Evolutionary conservation across 2,113 vertebrate genomes (phyloP).

Genomic region (Cyanoderma ruficeps): DNA sequence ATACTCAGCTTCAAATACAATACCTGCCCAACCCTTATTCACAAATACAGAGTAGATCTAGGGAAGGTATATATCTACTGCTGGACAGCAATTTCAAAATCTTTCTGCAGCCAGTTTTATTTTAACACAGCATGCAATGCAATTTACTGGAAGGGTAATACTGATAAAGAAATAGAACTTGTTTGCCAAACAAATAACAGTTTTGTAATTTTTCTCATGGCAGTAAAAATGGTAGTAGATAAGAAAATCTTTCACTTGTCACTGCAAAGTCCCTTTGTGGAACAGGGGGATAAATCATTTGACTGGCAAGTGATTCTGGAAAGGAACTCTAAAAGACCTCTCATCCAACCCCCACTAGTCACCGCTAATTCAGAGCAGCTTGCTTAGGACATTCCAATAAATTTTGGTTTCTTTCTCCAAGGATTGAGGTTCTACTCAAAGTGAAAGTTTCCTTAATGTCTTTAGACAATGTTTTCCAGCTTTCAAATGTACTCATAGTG

Average conservation of each 20-base stretch:
- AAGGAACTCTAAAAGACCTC: not conserved
- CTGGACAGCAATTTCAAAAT: not conserved
- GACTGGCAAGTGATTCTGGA: not conserved
- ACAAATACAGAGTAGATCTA: not conserved
- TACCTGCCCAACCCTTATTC: not conserved
- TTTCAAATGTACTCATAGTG: not conserved
- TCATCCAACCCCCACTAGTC: fast-evolving
- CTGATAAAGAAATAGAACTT: not conserved
- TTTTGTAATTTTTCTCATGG: not conserved
- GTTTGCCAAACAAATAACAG: not conserved
- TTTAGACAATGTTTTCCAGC: not conserved
- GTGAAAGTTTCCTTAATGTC: not conserved
- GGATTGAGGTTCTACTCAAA: not conserved
- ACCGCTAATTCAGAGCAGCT: not conserved
- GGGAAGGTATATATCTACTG: not conserved
- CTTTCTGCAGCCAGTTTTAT: not conserved
- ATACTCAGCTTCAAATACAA: not conserved
- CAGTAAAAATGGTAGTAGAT: not conserved
- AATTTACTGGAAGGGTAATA: not conserved
- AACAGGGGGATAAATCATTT: not conserved
- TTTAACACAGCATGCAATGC: not conserved
- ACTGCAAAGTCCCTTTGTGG: not conserved
- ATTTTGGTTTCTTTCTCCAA: not conserved
- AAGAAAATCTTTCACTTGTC: not conserved
- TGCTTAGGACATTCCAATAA: not conserved